Evolutionary conservation across 2,113 vertebrate species (phyloP).

Genomic region (Tenebrosternarchus preto): DNA sequence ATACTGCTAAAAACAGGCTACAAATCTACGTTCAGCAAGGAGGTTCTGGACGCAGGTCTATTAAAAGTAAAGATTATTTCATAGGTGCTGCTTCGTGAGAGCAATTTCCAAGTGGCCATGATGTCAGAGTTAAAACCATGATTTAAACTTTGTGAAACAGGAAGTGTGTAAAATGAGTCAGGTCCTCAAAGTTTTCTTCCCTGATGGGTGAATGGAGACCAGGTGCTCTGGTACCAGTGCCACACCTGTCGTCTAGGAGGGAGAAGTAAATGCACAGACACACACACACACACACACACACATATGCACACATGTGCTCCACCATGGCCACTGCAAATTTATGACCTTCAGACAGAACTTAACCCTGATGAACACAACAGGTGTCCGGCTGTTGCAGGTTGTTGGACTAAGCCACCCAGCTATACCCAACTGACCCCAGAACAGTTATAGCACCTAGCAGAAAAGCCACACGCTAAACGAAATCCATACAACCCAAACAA

Average conservation of each 20-base stretch:
- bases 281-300: conserved; percentile 9
- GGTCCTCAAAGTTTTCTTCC: conserved; percentile 15
- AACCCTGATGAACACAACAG: conserved; percentile 51
- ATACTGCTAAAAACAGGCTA: not conserved
- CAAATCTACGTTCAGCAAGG: not conserved
- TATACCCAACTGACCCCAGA: conserved; percentile 7
- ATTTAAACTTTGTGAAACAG: conserved; percentile 2
- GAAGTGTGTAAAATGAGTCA: conserved; percentile 11
- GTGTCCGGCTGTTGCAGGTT: conserved; percentile 49
- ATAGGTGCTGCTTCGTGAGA: not conserved
- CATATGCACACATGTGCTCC: conserved; percentile 48
- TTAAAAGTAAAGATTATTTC: not conserved
- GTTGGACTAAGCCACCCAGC: conserved; percentile 21
- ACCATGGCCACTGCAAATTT: conserved; percentile 42
- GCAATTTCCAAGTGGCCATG: not conserved
- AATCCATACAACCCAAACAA: no score
- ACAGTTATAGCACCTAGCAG: conserved; percentile 16
- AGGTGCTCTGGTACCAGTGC: conserved; percentile 8
- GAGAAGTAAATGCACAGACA: not conserved
- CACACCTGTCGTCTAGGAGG: conserved; percentile 48
- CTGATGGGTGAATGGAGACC: conserved; percentile 32
- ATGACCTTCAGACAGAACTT: conserved; percentile 52
- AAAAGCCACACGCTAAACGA: not conserved
- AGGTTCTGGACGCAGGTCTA: not conserved
- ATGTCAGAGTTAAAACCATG: not conserved